phyloP scores from a whole-genome alignment of 1,140 invertebrate species.

The Spodoptera frugiperda region DNA sequence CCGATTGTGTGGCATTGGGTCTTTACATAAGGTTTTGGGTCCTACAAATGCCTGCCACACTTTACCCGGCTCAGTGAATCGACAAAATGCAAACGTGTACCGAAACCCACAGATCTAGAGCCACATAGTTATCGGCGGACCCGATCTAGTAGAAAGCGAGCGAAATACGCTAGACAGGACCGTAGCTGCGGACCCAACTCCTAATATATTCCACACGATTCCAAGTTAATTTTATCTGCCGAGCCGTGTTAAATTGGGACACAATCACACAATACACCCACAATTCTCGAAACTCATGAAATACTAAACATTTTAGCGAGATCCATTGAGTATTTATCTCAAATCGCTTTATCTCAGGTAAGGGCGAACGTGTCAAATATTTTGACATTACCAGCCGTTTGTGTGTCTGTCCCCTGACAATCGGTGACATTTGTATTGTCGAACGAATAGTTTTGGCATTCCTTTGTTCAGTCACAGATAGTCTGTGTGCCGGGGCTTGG shows the following conservation, averaged over 20 bases:
- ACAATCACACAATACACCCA: slow-evolving; percentile 20
- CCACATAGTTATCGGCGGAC: not conserved
- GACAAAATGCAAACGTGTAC: not conserved
- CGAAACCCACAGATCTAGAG: not conserved
- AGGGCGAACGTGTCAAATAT: slow-evolving; percentile 23
- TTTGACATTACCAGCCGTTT: slow-evolving; percentile 36
- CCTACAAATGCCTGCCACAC: no score
- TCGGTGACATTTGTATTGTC: slow-evolving; percentile 37
- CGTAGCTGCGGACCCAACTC: not conserved
- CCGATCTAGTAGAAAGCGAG: not conserved
- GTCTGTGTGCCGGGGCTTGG: slow-evolving; percentile 1
- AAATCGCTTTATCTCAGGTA: slow-evolving; percentile 41
- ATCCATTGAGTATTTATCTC: slow-evolving; percentile 11
- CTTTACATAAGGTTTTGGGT: no score
- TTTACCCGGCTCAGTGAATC: not conserved
- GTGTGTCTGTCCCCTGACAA: slow-evolving; percentile 27
- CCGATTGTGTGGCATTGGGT: no score
- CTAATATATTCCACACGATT: slow-evolving; percentile 7
- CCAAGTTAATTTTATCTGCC: not conserved
- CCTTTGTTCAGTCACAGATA: slow-evolving; percentile 36
- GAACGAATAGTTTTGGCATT: slow-evolving; percentile 44
- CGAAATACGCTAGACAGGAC: not conserved
- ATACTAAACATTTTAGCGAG: slow-evolving; percentile 26
- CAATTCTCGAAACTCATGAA: slow-evolving; percentile 24
- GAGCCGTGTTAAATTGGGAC: not conserved